Evolutionary conservation across 2,113 vertebrate genomes (phyloP).

Genomic region (Malurus alboscapulatus): DNA sequence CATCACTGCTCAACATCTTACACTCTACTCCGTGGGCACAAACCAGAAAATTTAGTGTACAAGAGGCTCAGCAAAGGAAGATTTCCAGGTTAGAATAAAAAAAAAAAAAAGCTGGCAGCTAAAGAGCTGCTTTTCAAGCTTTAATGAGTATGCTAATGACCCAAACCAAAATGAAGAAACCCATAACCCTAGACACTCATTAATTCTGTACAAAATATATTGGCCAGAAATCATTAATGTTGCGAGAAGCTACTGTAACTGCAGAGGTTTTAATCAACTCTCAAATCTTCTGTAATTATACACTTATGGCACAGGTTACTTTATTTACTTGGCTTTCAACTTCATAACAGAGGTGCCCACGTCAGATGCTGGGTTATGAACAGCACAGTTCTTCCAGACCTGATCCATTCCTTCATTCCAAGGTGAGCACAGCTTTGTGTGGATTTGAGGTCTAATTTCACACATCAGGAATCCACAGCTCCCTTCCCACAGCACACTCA

Average conservation of each 20-base stretch:
- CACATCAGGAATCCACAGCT: background rate
- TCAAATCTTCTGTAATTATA: constrained; percentile 34
- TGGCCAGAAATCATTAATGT: constrained; percentile 44
- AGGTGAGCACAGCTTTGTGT: background rate
- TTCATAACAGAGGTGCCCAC: background rate
- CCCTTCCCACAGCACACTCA: background rate
- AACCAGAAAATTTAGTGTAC: background rate
- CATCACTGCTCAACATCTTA: background rate
- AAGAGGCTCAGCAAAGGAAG: background rate
- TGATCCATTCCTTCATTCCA: background rate
- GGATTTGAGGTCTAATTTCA: background rate
- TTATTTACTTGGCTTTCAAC: constrained; percentile 43
- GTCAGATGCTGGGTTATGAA: background rate
- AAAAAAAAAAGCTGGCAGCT: background rate
- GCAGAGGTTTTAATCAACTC: constrained; percentile 10
- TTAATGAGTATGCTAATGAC: constrained; percentile 58
- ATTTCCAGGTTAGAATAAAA: background rate
- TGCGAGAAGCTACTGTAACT: background rate
- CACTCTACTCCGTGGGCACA: background rate
- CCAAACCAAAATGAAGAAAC: constrained; percentile 44
- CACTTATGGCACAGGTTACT: background rate
- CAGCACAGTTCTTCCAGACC: background rate
- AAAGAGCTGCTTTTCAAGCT: background rate
- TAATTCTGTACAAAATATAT: constrained; percentile 53
- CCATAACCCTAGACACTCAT: constrained; percentile 34